These are phyloP conservation scores for Heliornis fulica DNA, from an alignment of 2,113 vertebrate genomes.

Conservation along the genomic window DNA sequence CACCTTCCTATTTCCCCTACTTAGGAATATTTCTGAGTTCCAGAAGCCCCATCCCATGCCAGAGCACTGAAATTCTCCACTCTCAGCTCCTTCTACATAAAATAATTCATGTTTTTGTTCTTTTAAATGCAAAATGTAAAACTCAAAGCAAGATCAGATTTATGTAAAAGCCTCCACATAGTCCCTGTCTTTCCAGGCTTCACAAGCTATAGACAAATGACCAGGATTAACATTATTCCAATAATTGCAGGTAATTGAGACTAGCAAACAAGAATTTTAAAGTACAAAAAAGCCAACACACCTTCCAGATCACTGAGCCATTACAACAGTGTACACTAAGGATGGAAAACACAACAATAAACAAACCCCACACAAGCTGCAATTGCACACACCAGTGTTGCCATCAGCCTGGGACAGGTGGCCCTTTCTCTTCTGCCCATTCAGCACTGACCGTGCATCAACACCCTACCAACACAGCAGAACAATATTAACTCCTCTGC, in stretches of 20 bases:
- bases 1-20: not conserved
- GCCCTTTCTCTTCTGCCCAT: not conserved
- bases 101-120: not conserved
- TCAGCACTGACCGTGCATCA: not conserved
- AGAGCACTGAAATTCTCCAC: not conserved
- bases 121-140: not conserved
- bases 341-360: not conserved
- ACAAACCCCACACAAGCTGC: not conserved
- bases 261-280: not conserved
- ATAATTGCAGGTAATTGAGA: not conserved
- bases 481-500: not conserved
- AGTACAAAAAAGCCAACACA: not conserved
- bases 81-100: not conserved
- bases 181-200: not conserved
- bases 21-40: not conserved
- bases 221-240: not conserved
- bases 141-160: not conserved
- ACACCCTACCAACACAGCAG: not conserved
- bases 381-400: not conserved
- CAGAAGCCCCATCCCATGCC: not conserved
- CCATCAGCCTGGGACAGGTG: not conserved
- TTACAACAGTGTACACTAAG: not conserved
- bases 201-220: not conserved
- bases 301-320: not conserved
- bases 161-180: rapidly evolving